A percentile compares a stretch with the other conserved stretches of the same genome.
These are phyloP conservation scores for Columba guinea DNA, from an alignment of 2,797 vertebrate genomes.

Conservation along the genomic window DNA sequence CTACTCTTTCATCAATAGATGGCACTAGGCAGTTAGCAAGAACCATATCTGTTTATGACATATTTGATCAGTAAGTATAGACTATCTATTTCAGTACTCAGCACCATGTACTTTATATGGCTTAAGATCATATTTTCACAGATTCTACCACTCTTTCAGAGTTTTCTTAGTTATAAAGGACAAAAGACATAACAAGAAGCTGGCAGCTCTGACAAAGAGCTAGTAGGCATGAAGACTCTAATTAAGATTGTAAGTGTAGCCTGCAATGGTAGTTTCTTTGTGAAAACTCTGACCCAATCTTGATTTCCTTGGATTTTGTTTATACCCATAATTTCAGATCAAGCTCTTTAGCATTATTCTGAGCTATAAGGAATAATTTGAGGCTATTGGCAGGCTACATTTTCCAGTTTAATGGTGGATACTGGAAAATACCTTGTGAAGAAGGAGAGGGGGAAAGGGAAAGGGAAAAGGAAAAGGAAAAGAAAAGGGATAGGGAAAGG, in stretches of 20 bases:
- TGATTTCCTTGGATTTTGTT: conserved; percentile 4
- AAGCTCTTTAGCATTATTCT: background rate
- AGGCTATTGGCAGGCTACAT: background rate
- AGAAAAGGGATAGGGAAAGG: no score
- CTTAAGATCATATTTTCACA: conserved; percentile 18
- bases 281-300: background rate
- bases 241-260: background rate
- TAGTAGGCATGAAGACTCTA: background rate
- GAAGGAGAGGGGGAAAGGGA: background rate
- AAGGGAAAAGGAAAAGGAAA: background rate
- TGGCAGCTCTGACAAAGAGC: background rate
- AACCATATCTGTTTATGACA: background rate
- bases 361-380: background rate
- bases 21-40: conserved; percentile 58
- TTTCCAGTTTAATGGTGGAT: background rate
- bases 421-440: background rate
- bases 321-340: background rate
- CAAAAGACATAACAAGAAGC: background rate
- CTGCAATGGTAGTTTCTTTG: background rate
- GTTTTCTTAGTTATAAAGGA: background rate
- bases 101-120: background rate
- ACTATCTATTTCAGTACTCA: background rate
- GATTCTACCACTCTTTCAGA: background rate
- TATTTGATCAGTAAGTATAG: background rate
- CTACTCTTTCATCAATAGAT: conserved; percentile 56